Evolutionary conservation across 2,797 vertebrate species (phyloP), one percentile per base, ranked within the genome.

Genomic region (Neoniphon sammara): DNA sequence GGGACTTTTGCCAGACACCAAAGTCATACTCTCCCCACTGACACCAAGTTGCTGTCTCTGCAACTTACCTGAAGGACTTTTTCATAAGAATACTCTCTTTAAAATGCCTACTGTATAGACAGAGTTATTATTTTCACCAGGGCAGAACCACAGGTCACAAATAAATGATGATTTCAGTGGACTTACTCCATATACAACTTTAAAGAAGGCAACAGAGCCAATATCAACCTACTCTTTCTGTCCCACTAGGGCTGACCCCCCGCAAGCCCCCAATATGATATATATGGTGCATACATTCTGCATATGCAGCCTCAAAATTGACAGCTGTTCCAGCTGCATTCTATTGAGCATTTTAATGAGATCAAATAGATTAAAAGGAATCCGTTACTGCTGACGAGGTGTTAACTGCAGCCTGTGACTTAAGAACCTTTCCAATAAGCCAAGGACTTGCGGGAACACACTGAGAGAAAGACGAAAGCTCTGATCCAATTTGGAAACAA

Each of bases 371-470:
- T 88, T 85, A 84, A 68, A 73, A 87, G 75, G 72, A 91, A 91
- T 89, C 88, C 74, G 70, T 89, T 91, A 86, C 62, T 88, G 88
- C 91, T 92, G 91, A 91, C 80, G 54, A 71, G 69, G 81, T 87
- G 70, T 73, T 85, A 87, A 88, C 78, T 77, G 72, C 34, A 73
- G 61, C 68, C 78, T 53, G 46, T 42, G 34, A 84, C 70, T 79
- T 62, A 39, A 49, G 55, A 54, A 47, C 70, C n/a, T 73, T 66
- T 82, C 73, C 75, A 47, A 85, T 76, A 73, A 34, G 34, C 57
- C 76, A 66, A 82, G 65, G 78, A 83, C 75, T 81, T 58, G 18
- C 27, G 65, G 80, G 56, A 85, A 54, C 73, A 67, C 52, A 2
- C 54, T 4, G 64, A 55, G 82, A 53, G 46, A 52, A 69, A 27